A percentile compares a stretch with the other conserved stretches of the same genome.
Evolutionary conservation across 1,140 invertebrate genomes (phyloP).

Genomic region (Calephelis virginiensis): DNA sequence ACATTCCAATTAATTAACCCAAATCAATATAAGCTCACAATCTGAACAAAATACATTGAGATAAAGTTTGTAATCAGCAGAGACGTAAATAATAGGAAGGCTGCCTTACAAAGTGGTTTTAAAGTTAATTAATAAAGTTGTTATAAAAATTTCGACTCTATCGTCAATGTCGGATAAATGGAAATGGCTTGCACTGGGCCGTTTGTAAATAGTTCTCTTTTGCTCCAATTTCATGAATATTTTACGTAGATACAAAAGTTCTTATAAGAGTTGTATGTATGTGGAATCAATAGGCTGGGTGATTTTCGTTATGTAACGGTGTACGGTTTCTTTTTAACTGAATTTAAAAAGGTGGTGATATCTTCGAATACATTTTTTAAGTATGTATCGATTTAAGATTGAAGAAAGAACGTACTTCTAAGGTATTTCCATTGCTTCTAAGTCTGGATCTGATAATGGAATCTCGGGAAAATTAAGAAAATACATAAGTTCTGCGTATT

Average conservation of each 20-base stretch:
- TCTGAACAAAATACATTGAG: constrained; percentile 11
- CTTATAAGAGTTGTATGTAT: not conserved
- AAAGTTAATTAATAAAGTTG: constrained; percentile 9
- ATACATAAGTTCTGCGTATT: too few species aligned
- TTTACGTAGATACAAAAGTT: constrained; percentile 11
- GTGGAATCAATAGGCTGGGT: not conserved
- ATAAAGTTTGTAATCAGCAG: constrained; percentile 12
- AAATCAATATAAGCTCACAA: constrained; percentile 1
- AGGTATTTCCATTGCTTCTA: too few species aligned
- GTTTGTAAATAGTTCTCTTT: constrained; percentile 12
- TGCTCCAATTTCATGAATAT: constrained; percentile 14
- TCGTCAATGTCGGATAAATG: not conserved
- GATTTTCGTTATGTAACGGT: not conserved
- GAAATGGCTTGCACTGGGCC: not conserved
- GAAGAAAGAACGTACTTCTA: too few species aligned
- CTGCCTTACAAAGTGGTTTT: constrained; percentile 14
- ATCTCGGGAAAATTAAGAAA: too few species aligned
- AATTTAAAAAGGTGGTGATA: not conserved
- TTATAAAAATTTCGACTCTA: not conserved
- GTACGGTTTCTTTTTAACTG: too few species aligned
- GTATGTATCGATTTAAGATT: too few species aligned
- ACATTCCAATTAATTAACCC: constrained; percentile 2
- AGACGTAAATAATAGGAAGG: constrained; percentile 16
- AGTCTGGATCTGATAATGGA: too few species aligned
- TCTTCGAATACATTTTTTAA: too few species aligned